These are phyloP conservation scores for Labeo catla DNA, from an alignment of 2,113 vertebrate species.

Conservation along the genomic window DNA sequence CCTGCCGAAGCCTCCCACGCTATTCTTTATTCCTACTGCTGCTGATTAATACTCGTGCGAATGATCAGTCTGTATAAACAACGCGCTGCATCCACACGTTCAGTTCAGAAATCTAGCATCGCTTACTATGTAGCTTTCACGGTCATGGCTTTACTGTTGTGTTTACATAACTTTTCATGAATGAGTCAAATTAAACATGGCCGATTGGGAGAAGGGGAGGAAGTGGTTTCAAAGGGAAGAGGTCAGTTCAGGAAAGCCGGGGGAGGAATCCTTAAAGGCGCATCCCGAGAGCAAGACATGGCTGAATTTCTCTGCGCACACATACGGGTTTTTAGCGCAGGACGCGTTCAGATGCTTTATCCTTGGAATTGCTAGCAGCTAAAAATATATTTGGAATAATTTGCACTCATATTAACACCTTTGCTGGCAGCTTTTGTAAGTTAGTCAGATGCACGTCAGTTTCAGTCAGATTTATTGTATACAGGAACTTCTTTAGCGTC, in stretches of 20 bases:
- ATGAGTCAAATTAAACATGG: slow-evolving; percentile 80
- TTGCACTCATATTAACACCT: background rate
- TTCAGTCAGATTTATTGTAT: background rate
- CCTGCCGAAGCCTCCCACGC: slow-evolving; percentile 35
- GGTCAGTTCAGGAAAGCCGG: slow-evolving; percentile 75
- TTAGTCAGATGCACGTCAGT: background rate
- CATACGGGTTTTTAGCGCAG: background rate
- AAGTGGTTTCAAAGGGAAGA: slow-evolving; percentile 82
- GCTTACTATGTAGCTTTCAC: slow-evolving; percentile 41
- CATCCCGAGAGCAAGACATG: slow-evolving; percentile 16
- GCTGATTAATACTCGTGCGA: background rate
- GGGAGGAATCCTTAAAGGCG: slow-evolving; percentile 65
- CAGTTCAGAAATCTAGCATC: slow-evolving; percentile 32
- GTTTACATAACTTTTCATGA: slow-evolving; percentile 77
- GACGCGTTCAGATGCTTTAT: background rate
- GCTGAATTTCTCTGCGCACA: background rate
- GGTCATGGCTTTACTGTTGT: slow-evolving; percentile 37
- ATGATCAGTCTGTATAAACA: background rate
- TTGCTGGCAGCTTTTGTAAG: background rate
- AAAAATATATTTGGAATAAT: background rate
- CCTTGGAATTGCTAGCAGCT: background rate
- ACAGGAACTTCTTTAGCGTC: background rate
- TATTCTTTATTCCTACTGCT: slow-evolving; percentile 35
- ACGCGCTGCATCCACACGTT: background rate
- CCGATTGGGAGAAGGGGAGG: slow-evolving; percentile 77